Percentiles rank a stretch among this genome's conserved stretches.
Conservation (phyloP, 1,140 invertebrate genomes). For the Chelonus insularis region DNA sequence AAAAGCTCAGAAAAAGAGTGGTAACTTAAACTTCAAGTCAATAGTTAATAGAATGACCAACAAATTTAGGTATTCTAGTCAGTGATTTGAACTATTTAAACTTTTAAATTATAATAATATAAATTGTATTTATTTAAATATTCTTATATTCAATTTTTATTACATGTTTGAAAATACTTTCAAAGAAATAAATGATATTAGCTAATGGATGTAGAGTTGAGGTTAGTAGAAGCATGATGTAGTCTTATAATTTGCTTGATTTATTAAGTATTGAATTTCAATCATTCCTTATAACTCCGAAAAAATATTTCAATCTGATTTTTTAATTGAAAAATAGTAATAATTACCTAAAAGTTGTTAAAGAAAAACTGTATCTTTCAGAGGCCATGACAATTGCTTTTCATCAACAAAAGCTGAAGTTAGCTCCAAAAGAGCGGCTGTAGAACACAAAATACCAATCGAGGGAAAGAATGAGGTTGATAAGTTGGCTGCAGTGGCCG, state of each 20-base stretch:
- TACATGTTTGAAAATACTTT: too few species aligned
- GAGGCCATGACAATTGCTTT: slow-evolving; percentile 80
- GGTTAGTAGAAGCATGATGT: slow-evolving; percentile 7
- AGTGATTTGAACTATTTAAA: too few species aligned
- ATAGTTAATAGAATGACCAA: too few species aligned
- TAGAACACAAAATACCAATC: not conserved
- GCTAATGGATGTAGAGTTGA: not conserved
- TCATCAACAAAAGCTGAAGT: slow-evolving; percentile 31
- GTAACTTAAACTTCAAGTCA: too few species aligned
- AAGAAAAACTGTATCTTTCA: slow-evolving; percentile 96
- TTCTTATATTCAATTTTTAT: too few species aligned
- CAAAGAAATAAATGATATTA: too few species aligned
- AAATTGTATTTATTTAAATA: too few species aligned
- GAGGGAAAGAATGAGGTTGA: not conserved
- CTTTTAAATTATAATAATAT: too few species aligned
- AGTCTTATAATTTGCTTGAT: not conserved
- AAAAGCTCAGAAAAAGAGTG: too few species aligned
- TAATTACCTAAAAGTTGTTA: slow-evolving; percentile 95
- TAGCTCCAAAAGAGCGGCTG: not conserved
- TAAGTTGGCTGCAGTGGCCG: too few species aligned
- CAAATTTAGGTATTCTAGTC: too few species aligned
- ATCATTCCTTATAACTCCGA: not conserved
- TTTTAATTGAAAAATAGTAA: not conserved
- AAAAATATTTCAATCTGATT: not conserved
- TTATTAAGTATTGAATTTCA: not conserved